phyloP scores from a whole-genome alignment of 2,888 invertebrate genomes.

The Achlya flavicornis region DNA sequence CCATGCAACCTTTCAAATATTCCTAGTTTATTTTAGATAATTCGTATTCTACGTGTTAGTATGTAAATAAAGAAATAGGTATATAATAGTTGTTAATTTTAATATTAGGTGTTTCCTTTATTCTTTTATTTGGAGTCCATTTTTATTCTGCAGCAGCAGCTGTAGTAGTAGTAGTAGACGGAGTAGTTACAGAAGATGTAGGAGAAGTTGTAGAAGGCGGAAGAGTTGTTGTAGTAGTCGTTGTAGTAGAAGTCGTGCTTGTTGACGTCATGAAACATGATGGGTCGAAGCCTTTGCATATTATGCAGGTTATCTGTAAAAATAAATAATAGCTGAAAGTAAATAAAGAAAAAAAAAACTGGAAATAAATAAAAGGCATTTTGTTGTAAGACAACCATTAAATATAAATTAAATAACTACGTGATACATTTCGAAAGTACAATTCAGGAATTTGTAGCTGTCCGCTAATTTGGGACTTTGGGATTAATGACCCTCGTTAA shows the following conservation, averaged over 20 bases:
- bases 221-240: conserved; percentile 22
- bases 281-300: conserved; percentile 53
- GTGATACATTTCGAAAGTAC: too few relatives aligned
- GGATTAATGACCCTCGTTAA: too few relatives aligned
- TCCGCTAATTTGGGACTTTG: too few relatives aligned
- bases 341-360: not conserved
- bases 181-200: conserved; percentile 19
- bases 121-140: not conserved
- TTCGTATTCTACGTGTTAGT: too few relatives aligned
- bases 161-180: conserved; percentile 20
- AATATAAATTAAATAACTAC: too few relatives aligned
- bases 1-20: too few relatives aligned
- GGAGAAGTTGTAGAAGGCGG: conserved; percentile 20
- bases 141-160: conserved; percentile 14
- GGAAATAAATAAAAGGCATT: too few relatives aligned
- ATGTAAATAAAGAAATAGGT: too few relatives aligned
- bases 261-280: conserved; percentile 33
- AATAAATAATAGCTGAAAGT: conserved; percentile 8
- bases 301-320: conserved; percentile 51
- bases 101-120: not conserved
- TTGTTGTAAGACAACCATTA: too few relatives aligned
- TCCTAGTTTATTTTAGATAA: too few relatives aligned
- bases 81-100: not conserved
- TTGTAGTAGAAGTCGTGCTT: conserved; percentile 23
- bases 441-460: too few relatives aligned